Conservation (phyloP, 2,888 invertebrate species). For the Stenoptilia bipunctidactyla region DNA sequence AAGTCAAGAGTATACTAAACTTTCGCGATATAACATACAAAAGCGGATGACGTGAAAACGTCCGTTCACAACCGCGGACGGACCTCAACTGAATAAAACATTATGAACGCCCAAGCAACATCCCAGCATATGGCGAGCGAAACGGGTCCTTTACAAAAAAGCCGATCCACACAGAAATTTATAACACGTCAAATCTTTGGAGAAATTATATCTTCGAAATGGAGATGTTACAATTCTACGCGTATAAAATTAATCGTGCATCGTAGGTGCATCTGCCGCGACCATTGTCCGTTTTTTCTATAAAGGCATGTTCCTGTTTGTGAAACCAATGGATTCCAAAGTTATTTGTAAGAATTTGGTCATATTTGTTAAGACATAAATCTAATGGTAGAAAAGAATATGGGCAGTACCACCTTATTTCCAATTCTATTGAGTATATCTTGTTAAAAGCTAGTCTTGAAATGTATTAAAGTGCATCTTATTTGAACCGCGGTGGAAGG, state of each 20-base stretch:
- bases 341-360: background rate
- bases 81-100: conserved; percentile 29
- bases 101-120: conserved; percentile 7
- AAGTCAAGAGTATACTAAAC: no score
- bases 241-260: conserved; percentile 64
- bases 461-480: no score
- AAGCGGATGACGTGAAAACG: conserved; percentile 2
- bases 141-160: conserved; percentile 33
- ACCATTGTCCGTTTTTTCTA: conserved; percentile 33
- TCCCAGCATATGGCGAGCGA: conserved; percentile 33
- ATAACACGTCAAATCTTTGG: conserved; percentile 63
- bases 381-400: no score
- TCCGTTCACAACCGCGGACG: conserved; percentile 19
- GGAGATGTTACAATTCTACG: conserved; percentile 51
- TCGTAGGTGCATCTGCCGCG: conserved; percentile 52
- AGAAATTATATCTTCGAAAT: conserved; percentile 65
- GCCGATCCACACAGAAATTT: conserved; percentile 50
- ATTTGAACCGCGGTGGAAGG: no score
- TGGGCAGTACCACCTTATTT: no score
- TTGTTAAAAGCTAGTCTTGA: no score
- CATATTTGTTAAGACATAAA: background rate
- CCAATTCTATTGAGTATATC: no score
- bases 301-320: conserved; percentile 18
- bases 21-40: no score
- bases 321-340: conserved; percentile 8